Evolutionary conservation across 1,140 invertebrate species (phyloP), one percentile per base, ranked within the genome.

Genomic region (Cyrtorhinus lividipennis): DNA sequence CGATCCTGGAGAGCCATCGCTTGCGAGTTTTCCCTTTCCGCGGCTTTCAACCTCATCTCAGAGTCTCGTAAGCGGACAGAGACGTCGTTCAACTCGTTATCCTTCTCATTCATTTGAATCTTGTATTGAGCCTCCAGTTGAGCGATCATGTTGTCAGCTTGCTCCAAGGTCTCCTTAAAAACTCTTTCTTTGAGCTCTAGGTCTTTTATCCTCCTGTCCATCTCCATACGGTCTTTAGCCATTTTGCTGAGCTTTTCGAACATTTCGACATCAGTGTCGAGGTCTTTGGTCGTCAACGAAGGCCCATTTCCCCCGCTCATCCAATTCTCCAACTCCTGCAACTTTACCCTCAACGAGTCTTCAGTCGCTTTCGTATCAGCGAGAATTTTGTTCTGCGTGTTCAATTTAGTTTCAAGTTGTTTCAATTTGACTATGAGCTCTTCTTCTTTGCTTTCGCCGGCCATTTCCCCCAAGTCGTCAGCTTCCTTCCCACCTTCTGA

Each of bases 91-190:
- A 69, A 23, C 56, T 66, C 59, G n/a, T 63, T 59, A 10, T 68
- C 62, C 61, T 75, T 75, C 20, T 65, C 71, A 26, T 71, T 72
- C 13, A 76, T 68, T 23, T 71, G 69, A 30, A 70, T 76, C 70
- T 83, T 81, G 65, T 83, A 84, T 0, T 80, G 77, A 1, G 76
- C 76, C 67, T 86, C 84, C 73, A 86, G 77, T 46, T 84, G 81
- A 0, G 81, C 80, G 79, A 86, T 85, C 71, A 88, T 81, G 53
- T 83, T 79, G 60, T 87, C 86, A 1, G 85, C 85, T 62, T 85
- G 79, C 66, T 83, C 81, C 66, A 90, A 73, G 59, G 86, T 87
- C 67, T 83, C 82, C 68, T 85, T 76, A 66, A 87, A 87, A 0
- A 83, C 79, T 2, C 78, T 75, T 68, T 87, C 83, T 59, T 71